Conservation (phyloP, 2,113 vertebrate genomes). For the Turnix velox region DNA sequence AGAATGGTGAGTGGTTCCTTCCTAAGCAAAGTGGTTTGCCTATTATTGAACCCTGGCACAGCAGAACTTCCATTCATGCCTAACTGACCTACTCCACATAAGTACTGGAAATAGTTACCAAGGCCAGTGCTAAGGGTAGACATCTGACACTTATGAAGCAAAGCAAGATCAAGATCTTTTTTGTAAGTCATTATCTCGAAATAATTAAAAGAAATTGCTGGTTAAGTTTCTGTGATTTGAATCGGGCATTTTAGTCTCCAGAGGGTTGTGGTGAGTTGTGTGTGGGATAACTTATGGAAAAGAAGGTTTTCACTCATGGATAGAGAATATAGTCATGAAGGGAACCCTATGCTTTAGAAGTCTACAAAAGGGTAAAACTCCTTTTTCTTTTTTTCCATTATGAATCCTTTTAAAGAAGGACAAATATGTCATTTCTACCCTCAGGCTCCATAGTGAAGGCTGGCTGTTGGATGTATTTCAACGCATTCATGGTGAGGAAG, state of each 20-base stretch:
- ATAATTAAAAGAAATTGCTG: not conserved
- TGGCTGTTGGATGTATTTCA: constrained; percentile 83
- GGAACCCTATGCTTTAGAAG: not conserved
- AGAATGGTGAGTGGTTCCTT: not conserved
- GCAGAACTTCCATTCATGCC: not conserved
- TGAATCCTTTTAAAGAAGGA: not conserved
- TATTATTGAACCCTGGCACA: not conserved
- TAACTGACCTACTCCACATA: not conserved
- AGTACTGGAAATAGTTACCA: not conserved
- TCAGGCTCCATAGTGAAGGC: constrained; percentile 81
- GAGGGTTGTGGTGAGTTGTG: not conserved
- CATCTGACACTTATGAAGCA: not conserved
- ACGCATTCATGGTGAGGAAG: constrained; percentile 79
- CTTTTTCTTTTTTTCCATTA: not conserved
- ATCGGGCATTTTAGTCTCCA: not conserved
- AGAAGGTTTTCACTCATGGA: not conserved
- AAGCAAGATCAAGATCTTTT: not conserved
- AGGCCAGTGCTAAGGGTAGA: not conserved
- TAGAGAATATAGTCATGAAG: not conserved
- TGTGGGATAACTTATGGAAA: not conserved
- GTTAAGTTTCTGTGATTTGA: not conserved
- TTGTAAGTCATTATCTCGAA: not conserved
- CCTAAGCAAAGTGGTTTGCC: not conserved
- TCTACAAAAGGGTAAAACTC: not conserved
- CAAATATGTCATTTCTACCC: not conserved